These are phyloP conservation scores for Macrophya annulata DNA, from an alignment of 2,888 invertebrate species.

Conservation along the genomic window DNA sequence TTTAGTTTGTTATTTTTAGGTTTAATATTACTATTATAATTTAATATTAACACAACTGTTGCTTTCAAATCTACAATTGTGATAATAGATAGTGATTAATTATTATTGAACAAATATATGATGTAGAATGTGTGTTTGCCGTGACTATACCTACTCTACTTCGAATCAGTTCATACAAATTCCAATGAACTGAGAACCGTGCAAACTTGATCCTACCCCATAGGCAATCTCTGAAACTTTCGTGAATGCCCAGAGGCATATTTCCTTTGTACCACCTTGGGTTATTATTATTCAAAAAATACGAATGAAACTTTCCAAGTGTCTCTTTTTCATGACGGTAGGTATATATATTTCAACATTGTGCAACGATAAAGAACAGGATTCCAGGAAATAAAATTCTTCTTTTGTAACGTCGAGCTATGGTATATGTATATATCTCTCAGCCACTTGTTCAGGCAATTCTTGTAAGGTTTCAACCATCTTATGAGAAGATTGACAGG, in stretches of 20 bases:
- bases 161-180: slow-evolving; percentile 22
- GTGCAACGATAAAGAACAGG: slow-evolving; percentile 17
- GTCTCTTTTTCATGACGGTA: background rate
- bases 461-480: slow-evolving; percentile 9
- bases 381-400: slow-evolving; percentile 23
- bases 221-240: slow-evolving; percentile 12
- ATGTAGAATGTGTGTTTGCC: background rate
- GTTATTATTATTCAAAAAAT: slow-evolving; percentile 42
- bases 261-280: slow-evolving; percentile 31
- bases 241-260: slow-evolving; percentile 35
- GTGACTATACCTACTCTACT: background rate
- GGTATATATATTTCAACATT: slow-evolving; percentile 5
- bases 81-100: background rate
- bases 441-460: slow-evolving; percentile 27
- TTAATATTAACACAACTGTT: background rate
- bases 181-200: background rate
- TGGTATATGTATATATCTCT: background rate
- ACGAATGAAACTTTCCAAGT: slow-evolving; percentile 34
- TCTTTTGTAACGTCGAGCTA: background rate
- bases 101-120: background rate
- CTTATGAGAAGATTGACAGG: slow-evolving; percentile 26
- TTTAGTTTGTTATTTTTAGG: background rate
- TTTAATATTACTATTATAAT: background rate
- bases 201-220: background rate
- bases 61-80: background rate